Evolutionary conservation across 2,113 vertebrate genomes (phyloP), one percentile per base, ranked within the genome.

Genomic region (Hippocampus zosterae): DNA sequence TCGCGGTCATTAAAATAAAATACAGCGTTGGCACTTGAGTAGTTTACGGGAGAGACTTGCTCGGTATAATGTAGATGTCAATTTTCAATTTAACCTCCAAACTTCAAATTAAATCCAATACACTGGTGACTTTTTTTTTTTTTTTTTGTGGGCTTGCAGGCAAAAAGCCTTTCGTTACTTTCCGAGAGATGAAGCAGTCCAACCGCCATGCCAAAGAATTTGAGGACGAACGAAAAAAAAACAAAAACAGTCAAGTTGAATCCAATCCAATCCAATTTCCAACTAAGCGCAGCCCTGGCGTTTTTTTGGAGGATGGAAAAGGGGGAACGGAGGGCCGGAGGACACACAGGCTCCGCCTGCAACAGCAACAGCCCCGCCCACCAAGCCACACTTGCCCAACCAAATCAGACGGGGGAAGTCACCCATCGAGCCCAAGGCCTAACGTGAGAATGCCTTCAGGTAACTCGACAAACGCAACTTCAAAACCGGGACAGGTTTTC

Each of bases 51-150:
- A 44, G 41, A 46, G 62, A 44, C 62, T 8, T 5, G 41, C 41
- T 5, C 6, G 33, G 33, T 37, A 25, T 65, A 65, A 65, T 65
- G 62, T 25, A 46, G 18, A 42, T 65, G 62, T 46, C 62, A 65
- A 65, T 65, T 44, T 65, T 44, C 62, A 65, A 65, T 65, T 65
- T 46, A 65, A 65, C 62, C 62, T 65, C 41, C 13, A 65, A 44
- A 65, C 62, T 44, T 16, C 7, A 16, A 25, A 65, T 46, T 65
- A 25, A 65, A 65, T 46, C 40, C 41, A 8, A 18, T 8, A 21
- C 62, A 64, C 33, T 21, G 12, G 21, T 11, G 41, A 3, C 37
- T 40, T n/a, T 44, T 21, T 63, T 40, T 63, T 0, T 40, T n/a
- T 44, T 21, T 63, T 40, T 63, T 0, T 12, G 25, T 7, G 2